Evolutionary conservation across 2,888 invertebrate species (phyloP), one percentile per base, ranked within the genome.

Genomic region (Caenorhabditis sp.): DNA sequence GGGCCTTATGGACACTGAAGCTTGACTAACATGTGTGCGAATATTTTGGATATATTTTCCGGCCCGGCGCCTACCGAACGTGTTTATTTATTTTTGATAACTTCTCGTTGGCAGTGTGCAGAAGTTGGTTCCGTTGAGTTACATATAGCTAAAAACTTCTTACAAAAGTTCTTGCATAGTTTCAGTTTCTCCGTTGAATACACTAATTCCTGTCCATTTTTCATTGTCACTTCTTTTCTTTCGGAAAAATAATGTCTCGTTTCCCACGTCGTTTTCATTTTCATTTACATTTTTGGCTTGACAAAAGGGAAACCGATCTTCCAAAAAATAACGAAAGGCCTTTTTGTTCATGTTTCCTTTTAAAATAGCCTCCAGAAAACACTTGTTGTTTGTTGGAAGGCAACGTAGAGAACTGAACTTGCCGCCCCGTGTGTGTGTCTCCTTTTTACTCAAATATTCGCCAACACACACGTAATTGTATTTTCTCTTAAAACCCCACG

Each of bases 391-490:
- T 76, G 67, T 58, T 61, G 15, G 76, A 13, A 32, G 32, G 32
- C 32, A 32, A 40, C 6, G 9, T 6, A 13, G 13, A 40, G 40
- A 65, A 74, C 76, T 76, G 76, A 76, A 76, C 76, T 76, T 67
- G 60, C 76, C 51, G 67, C 53, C 32, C 60, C 58, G 50, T 40
- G 71, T 69, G n/a, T n/a, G 44, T 56, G 28, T 61, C 24, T 44
- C 47, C 55, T 67, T 76, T 67, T 76, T 61, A 76, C 76, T 76
- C 76, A 53, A 76, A 76, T 76, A 76, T 67, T 76, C 76, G 76
- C 76, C 76, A 76, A 76, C 76, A 56, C 44, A 65, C 40, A 76
- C 76, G 76, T 76, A 76, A 76, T 76, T 67, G 67, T 67, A 76
- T 76, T 76, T 76, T 67, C 58, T 61, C 58, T 67, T 51, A 67